Evolutionary conservation across 2,888 invertebrate genomes (phyloP).

Genomic region (Cyaniris semiargus): DNA sequence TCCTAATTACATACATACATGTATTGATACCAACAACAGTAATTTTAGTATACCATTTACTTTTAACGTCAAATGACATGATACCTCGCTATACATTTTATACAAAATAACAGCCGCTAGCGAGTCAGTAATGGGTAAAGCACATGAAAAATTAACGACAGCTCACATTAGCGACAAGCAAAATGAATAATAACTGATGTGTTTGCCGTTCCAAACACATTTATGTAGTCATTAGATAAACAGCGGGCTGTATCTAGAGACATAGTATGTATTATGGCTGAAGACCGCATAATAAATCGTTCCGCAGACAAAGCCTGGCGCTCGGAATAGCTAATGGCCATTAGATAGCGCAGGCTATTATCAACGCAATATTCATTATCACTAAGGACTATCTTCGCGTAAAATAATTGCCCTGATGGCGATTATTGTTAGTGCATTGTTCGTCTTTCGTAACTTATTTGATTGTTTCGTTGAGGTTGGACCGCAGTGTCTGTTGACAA

Average conservation of each 20-base stretch:
- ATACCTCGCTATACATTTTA: neutral
- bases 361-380: slow-evolving; percentile 39
- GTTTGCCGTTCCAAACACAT: slow-evolving; percentile 20
- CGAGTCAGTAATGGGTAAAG: neutral
- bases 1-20: no score
- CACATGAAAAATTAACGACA: slow-evolving; percentile 8
- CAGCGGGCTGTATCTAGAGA: slow-evolving; percentile 20
- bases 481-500: slow-evolving; percentile 10
- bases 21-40: no score
- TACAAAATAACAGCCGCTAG: neutral
- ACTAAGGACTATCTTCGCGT: slow-evolving; percentile 37
- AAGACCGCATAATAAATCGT: slow-evolving; percentile 46
- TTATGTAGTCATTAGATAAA: slow-evolving; percentile 31
- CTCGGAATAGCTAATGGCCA: slow-evolving; percentile 41
- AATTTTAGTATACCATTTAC: neutral
- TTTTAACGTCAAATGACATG: neutral
- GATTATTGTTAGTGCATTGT: slow-evolving; percentile 37
- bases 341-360: slow-evolving; percentile 41
- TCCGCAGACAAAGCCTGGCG: slow-evolving; percentile 42
- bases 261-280: slow-evolving; percentile 29
- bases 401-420: slow-evolving; percentile 37
- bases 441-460: slow-evolving; percentile 35
- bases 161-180: slow-evolving; percentile 7
- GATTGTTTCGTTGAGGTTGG: slow-evolving; percentile 35
- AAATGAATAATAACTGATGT: slow-evolving; percentile 18